Conservation (phyloP, 2,888 invertebrate genomes). For the Hartigia nigra region DNA sequence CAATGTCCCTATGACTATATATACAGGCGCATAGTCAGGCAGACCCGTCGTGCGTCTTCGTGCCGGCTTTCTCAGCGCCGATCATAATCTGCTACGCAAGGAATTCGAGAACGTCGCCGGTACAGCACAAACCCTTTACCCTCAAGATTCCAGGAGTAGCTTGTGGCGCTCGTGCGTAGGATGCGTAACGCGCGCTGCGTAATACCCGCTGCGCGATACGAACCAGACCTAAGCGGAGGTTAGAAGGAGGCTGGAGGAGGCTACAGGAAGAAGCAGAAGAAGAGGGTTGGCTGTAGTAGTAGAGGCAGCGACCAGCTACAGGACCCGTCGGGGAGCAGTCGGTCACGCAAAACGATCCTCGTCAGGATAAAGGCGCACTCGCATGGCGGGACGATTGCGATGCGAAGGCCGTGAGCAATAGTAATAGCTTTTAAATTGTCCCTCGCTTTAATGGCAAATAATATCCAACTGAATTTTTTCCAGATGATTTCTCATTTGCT, state of each 20-base stretch:
- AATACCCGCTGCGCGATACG: not conserved
- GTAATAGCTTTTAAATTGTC: conserved; percentile 65
- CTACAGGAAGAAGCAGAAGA: not conserved
- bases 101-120: conserved; percentile 46
- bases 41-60: not conserved
- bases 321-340: not conserved
- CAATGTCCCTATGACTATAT: not conserved
- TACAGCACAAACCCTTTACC: not conserved
- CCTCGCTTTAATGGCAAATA: conserved; percentile 61
- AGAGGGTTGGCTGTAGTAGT: not conserved
- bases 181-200: not conserved
- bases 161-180: not conserved
- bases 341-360: conserved; percentile 24
- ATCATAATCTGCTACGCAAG: conserved; percentile 48
- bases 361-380: conserved; percentile 11
- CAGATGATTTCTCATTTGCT: conserved; percentile 26
- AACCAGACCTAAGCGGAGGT: not conserved
- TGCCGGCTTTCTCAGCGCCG: conserved; percentile 15
- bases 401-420: conserved; percentile 49
- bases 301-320: not conserved
- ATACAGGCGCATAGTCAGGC: not conserved
- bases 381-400: not conserved
- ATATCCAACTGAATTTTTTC: conserved; percentile 42
- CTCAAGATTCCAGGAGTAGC: not conserved
- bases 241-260: not conserved